Conservation (phyloP, 2,113 vertebrate species). For the Syngnathoides biaculeatus region DNA sequence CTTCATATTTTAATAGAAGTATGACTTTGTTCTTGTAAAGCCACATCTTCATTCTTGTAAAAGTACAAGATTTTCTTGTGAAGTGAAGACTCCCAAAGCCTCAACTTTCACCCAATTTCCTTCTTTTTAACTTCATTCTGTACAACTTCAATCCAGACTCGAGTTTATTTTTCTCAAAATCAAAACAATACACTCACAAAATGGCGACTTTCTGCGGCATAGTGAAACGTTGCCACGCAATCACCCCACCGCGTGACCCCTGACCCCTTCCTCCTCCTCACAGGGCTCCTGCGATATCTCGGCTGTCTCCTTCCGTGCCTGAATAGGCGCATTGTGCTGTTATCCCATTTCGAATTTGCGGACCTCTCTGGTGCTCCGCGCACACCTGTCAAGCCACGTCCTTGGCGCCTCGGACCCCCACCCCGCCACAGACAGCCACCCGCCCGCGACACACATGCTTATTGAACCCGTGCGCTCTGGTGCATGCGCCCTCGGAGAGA, state of each 20-base stretch:
- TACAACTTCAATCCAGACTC: not conserved
- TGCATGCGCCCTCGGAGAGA: constrained; percentile 9
- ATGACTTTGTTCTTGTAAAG: not conserved
- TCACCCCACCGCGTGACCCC: constrained; percentile 30
- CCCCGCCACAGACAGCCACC: constrained; percentile 10
- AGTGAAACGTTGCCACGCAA: constrained; percentile 38
- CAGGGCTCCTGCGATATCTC: constrained; percentile 66
- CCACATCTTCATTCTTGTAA: not conserved
- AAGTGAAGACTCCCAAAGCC: too few relatives aligned
- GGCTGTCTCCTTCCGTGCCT: constrained; percentile 60
- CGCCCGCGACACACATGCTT: constrained; percentile 33
- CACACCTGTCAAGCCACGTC: constrained; percentile 71
- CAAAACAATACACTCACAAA: too few relatives aligned
- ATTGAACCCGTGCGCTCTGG: constrained; percentile 39
- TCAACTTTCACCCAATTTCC: not conserved
- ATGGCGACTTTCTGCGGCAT: not conserved
- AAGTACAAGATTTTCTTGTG: too few relatives aligned
- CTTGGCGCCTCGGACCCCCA: constrained; percentile 59
- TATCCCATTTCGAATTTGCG: constrained; percentile 35
- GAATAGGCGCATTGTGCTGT: constrained; percentile 66
- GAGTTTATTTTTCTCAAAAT: not conserved
- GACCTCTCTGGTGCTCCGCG: constrained; percentile 37
- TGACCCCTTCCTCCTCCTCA: constrained; percentile 25
- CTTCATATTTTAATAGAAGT: not conserved
- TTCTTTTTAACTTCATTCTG: not conserved